These are phyloP conservation scores for Nymphalis urticae DNA, from an alignment of 2,888 invertebrate species.

Conservation along the genomic window DNA sequence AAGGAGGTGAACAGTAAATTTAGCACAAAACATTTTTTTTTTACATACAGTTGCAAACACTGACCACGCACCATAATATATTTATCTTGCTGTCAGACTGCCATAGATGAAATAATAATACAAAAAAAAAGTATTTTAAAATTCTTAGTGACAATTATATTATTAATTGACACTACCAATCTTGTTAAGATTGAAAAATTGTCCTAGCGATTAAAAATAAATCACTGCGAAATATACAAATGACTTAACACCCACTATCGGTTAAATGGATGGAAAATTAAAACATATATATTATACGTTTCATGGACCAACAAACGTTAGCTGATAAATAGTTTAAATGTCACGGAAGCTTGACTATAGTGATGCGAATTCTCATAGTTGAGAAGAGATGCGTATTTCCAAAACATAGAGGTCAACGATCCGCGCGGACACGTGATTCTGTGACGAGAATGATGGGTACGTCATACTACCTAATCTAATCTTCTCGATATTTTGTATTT, in stretches of 20 bases:
- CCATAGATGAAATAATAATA: constrained; percentile 23
- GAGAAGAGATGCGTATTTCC: constrained; percentile 58
- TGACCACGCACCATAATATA: constrained; percentile 13
- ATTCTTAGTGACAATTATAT: constrained; percentile 10
- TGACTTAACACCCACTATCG: constrained; percentile 49
- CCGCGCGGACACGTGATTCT: constrained; percentile 69
- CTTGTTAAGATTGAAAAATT: constrained; percentile 31
- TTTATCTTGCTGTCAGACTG: constrained; percentile 24
- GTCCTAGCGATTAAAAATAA: constrained; percentile 41
- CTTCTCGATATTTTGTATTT: constrained; percentile 45
- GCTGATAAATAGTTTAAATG: constrained; percentile 53
- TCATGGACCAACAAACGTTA: constrained; percentile 31
- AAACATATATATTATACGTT: constrained; percentile 52
- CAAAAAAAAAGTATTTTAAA: constrained; percentile 4
- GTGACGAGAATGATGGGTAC: constrained; percentile 50
- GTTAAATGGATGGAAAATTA: constrained; percentile 50
- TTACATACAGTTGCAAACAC: too few species aligned
- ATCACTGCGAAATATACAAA: constrained; percentile 51
- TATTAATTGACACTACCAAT: constrained; percentile 16
- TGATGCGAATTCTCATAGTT: constrained; percentile 32
- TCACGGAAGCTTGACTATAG: constrained; percentile 34
- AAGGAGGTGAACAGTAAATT: too few species aligned
- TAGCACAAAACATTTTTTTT: too few species aligned
- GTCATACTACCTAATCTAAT: constrained; percentile 53
- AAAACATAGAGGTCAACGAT: constrained; percentile 77